Base-by-base conservation (phyloP, 2,113 vertebrate species). In the Antigone vipio region DNA sequence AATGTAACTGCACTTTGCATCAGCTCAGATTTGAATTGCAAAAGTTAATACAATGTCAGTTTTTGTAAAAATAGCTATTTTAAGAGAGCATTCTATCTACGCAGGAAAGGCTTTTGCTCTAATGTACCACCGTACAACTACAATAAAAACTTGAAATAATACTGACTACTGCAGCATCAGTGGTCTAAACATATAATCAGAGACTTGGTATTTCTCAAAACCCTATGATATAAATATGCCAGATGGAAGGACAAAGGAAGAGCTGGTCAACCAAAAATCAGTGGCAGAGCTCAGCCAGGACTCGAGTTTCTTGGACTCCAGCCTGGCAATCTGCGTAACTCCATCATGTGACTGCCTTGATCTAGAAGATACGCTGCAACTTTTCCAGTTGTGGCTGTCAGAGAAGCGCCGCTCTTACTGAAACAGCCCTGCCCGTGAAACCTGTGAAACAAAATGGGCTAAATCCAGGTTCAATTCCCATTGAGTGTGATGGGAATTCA, bases 161-260 rank as follows among this genome's bases (percentile, higher is more conserved):
- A 58, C 16, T 56, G 35, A 47, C 66, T 92, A 45, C 44, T 20
- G 47, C 40, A 81, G 62, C 68, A 71, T 63, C 76, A 56, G 52
- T 84, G 92, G 79, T 42, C 64, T 82, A 60, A 92, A 78, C 40
- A 32, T 78, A 83, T n/a, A 67, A 85, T 77, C 49, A 73, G 62
- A 93, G 53, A 79, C 32, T n/a, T 27, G 21, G 47, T 85, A 77
- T 94, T 93, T 94, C 93, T 92, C 67, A 76, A 75, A 95, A 93
- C 30, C 22, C 62, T 44, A 30, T 7, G 29, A 15, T 53, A 78
- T 32, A 81, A 94, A 80, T 52, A 77, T 20, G 60, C 55, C 82
- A 83, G 42, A 88, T 26, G 59, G 62, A 89, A 82, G 59, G 88
- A 72, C 81, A 82, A 60, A 89, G 32, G 66, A 97, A 86, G 69